Evolutionary conservation across 1,140 invertebrate species (phyloP).

Genomic region (Sminthurinus signatus): DNA sequence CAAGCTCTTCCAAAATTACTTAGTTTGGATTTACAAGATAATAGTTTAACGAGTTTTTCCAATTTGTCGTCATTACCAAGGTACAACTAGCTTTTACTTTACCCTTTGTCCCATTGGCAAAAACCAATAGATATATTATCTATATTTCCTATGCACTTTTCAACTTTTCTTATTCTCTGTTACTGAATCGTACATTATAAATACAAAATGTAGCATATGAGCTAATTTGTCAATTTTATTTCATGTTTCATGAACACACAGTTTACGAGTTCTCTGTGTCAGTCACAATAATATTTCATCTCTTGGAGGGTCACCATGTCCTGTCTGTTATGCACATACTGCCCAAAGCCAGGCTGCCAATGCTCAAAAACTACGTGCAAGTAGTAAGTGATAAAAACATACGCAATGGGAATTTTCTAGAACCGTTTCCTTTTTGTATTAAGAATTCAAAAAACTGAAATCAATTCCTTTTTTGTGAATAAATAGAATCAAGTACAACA

Average conservation of each 20-base stretch:
- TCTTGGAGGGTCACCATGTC: slow-evolving; percentile 22
- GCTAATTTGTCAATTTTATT: neutral
- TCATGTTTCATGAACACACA: neutral
- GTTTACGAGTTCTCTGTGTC: slow-evolving; percentile 28
- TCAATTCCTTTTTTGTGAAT: too few relatives aligned
- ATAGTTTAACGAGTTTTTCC: slow-evolving; percentile 18
- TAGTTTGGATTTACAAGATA: slow-evolving; percentile 23
- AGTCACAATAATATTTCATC: slow-evolving; percentile 26
- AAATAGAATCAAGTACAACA: slow-evolving; percentile 3
- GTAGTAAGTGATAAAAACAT: too few relatives aligned
- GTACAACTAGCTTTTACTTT: too few relatives aligned
- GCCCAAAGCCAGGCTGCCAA: slow-evolving; percentile 11
- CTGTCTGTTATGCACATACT: slow-evolving; percentile 23
- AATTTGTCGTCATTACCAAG: slow-evolving; percentile 19
- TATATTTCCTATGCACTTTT: too few relatives aligned
- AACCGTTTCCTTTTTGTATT: too few relatives aligned
- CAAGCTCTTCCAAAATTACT: slow-evolving; percentile 15
- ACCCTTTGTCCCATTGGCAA: too few relatives aligned
- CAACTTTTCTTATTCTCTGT: too few relatives aligned
- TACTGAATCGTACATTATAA: too few relatives aligned
- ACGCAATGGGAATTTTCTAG: too few relatives aligned
- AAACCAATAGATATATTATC: too few relatives aligned
- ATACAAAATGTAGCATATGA: neutral
- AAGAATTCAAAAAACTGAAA: too few relatives aligned
- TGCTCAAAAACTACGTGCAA: slow-evolving; percentile 5